Evolutionary conservation across 2,797 vertebrate species (phyloP).

Genomic region (Melanotaenia parkinsoni): DNA sequence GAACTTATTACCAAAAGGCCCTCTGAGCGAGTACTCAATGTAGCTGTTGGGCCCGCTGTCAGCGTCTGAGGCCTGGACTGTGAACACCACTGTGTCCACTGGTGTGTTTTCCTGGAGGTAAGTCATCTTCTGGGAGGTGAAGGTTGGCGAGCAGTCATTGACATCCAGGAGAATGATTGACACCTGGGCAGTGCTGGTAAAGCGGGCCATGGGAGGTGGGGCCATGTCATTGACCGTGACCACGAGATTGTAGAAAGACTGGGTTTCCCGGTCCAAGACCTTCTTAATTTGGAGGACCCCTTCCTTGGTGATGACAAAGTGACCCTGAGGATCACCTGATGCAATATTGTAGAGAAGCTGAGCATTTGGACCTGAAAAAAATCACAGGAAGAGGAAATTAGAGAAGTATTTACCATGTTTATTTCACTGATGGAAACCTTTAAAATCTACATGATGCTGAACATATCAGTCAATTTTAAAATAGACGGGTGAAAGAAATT

Average conservation of each 20-base stretch:
- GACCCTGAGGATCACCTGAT: conserved; percentile 89
- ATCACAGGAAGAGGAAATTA: neutral
- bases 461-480: neutral
- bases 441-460: no score
- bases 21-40: conserved; percentile 91
- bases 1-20: conserved; percentile 86
- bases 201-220: conserved; percentile 77
- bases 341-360: conserved; percentile 89
- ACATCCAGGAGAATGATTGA: conserved; percentile 95
- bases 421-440: no score
- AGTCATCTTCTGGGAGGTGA: conserved; percentile 90
- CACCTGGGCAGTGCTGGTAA: conserved; percentile 93
- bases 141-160: conserved; percentile 91
- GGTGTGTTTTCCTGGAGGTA: conserved; percentile 96
- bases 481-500: neutral
- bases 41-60: conserved; percentile 98
- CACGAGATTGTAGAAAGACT: conserved; percentile 95
- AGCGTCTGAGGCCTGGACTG: conserved; percentile 86
- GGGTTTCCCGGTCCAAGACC: conserved; percentile 90
- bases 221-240: conserved; percentile 92
- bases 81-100: conserved; percentile 91
- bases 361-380: conserved; percentile 87
- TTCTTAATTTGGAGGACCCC: conserved; percentile 86
- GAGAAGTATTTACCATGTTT: neutral
- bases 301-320: conserved; percentile 84